Conservation (phyloP, 2,113 vertebrate species). For the Sigmodon hispidus region DNA sequence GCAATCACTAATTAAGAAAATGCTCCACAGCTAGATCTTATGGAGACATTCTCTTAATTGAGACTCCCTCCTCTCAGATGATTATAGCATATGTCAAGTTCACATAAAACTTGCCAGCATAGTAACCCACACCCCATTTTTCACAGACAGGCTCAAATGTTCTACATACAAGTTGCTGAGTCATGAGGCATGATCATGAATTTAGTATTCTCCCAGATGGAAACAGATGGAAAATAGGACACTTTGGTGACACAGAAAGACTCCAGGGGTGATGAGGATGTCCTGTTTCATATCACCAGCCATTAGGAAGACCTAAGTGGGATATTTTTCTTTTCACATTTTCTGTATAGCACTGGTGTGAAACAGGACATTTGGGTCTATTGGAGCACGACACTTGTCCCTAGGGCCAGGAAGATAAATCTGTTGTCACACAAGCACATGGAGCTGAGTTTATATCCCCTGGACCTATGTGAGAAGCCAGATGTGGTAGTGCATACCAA, state of each 20-base stretch:
- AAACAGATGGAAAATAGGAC: not conserved
- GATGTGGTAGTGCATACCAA: too few species aligned
- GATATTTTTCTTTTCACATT: not conserved
- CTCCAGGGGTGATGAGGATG: not conserved
- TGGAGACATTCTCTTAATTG: not conserved
- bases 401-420: not conserved
- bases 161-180: not conserved
- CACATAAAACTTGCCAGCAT: not conserved
- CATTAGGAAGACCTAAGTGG: not conserved
- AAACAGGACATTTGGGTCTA: not conserved
- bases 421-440: not conserved
- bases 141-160: not conserved
- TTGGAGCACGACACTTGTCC: not conserved
- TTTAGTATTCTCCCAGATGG: conserved; percentile 13
- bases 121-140: not conserved
- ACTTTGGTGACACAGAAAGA: not conserved
- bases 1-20: not conserved
- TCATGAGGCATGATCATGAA: conserved; percentile 22
- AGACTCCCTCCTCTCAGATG: not conserved
- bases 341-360: not conserved
- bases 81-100: not conserved
- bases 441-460: not conserved
- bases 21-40: not conserved
- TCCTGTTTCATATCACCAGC: not conserved
- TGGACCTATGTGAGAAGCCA: not conserved